Conservation (phyloP, 2,113 vertebrate genomes). For the Psammodynastes pulverulentus region DNA sequence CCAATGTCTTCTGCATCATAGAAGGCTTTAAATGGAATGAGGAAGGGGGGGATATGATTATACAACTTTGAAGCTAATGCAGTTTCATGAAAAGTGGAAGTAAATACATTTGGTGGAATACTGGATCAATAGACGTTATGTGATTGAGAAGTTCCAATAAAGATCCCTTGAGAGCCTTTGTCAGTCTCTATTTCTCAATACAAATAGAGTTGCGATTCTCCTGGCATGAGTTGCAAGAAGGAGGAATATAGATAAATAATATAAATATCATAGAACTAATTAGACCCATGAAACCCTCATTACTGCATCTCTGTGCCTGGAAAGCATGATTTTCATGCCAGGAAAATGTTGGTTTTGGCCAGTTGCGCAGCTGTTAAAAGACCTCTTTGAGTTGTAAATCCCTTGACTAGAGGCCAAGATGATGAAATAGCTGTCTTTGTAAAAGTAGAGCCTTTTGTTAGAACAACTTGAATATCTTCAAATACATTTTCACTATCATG, state of each 20-base stretch:
- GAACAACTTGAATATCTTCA: neutral
- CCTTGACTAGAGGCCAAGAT: neutral
- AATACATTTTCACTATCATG: neutral
- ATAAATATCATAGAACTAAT: neutral
- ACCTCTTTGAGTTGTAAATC: neutral
- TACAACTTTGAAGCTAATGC: neutral
- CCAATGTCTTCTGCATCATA: neutral
- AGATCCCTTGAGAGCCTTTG: neutral
- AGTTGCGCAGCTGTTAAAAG: neutral
- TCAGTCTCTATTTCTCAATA: neutral
- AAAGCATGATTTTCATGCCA: neutral
- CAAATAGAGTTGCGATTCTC: neutral
- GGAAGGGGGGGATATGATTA: neutral
- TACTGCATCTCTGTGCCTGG: neutral
- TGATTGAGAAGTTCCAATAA: neutral
- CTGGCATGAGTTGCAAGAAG: neutral
- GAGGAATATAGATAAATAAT: neutral
- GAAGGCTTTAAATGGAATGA: neutral
- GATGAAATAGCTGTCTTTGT: neutral
- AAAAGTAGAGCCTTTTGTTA: neutral
- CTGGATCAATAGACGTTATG: neutral
- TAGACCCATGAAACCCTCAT: neutral
- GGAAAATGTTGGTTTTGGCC: neutral
- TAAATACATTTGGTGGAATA: neutral
- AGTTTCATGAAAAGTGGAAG: neutral